phyloP scores from a whole-genome alignment of 2,797 vertebrate genomes.

The Pachyuromys duprasi region DNA sequence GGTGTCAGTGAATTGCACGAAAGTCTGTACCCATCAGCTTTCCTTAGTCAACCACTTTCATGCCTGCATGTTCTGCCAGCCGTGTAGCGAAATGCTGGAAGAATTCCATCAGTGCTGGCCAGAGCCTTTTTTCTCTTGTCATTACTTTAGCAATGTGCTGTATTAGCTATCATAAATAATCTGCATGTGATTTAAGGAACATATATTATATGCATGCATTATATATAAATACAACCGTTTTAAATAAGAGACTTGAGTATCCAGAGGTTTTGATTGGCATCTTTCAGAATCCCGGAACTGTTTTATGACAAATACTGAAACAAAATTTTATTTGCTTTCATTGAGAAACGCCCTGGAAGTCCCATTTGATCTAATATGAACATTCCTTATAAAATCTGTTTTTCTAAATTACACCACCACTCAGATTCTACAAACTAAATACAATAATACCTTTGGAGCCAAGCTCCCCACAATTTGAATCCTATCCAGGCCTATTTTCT shows the following conservation, averaged over 20 bases:
- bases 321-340: conserved; percentile 15
- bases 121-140: not conserved
- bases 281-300: not conserved
- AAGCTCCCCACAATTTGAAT: not conserved
- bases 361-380: not conserved
- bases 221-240: not conserved
- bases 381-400: not conserved
- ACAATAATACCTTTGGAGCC: not conserved
- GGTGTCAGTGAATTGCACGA: not conserved
- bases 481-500: not conserved
- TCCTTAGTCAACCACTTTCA: not conserved
- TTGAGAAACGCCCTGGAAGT: not conserved
- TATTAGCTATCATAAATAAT: not conserved
- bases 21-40: not conserved
- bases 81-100: not conserved
- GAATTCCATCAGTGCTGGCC: not conserved
- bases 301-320: not conserved
- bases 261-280: not conserved
- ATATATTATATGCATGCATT: not conserved
- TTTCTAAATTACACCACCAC: not conserved
- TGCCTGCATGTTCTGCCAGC: not conserved
- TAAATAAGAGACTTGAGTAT: not conserved
- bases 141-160: not conserved
- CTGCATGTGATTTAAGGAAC: not conserved
- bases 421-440: not conserved